These are phyloP conservation scores for Pherbina coryleti DNA, from an alignment of 2,888 invertebrate genomes.

Conservation along the genomic window DNA sequence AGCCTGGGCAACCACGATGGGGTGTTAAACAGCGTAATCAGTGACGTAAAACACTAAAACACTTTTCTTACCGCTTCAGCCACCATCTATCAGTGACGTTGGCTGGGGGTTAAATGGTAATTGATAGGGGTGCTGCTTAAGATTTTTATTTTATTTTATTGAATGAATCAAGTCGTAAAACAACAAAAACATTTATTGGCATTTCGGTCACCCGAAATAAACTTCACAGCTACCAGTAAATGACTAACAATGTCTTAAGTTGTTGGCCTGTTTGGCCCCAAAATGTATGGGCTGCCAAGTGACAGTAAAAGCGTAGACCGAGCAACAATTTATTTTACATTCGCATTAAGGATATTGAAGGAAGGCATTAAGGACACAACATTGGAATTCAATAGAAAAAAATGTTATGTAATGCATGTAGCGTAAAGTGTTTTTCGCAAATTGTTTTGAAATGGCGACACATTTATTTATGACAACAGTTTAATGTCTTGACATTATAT, in stretches of 20 bases:
- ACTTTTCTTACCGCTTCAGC: constrained; percentile 7
- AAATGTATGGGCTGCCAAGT: background rate
- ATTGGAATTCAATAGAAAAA: constrained; percentile 8
- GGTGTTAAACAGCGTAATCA: constrained; percentile 55
- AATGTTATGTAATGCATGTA: background rate
- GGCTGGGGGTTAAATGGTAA: constrained; percentile 24
- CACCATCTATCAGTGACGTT: constrained; percentile 2
- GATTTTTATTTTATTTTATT: constrained; percentile 44
- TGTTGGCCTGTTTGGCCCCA: background rate
- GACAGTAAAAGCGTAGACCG: background rate
- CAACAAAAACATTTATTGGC: constrained; percentile 37
- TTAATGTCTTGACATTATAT: constrained; percentile 46
- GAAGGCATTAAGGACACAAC: background rate
- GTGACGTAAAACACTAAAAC: constrained; percentile 25
- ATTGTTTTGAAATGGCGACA: constrained; percentile 52
- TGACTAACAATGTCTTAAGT: constrained; percentile 36
- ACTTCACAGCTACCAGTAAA: constrained; percentile 31
- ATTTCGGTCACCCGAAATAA: constrained; percentile 43
- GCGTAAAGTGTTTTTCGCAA: constrained; percentile 33
- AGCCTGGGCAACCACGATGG: constrained; percentile 46
- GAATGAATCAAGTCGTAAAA: constrained; percentile 32
- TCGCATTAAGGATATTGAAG: constrained; percentile 22
- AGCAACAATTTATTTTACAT: constrained; percentile 26
- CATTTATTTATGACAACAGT: constrained; percentile 56
- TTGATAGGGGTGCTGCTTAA: constrained; percentile 39